Conservation (phyloP, 2,888 invertebrate species). For the Tryphoninae sp. region DNA sequence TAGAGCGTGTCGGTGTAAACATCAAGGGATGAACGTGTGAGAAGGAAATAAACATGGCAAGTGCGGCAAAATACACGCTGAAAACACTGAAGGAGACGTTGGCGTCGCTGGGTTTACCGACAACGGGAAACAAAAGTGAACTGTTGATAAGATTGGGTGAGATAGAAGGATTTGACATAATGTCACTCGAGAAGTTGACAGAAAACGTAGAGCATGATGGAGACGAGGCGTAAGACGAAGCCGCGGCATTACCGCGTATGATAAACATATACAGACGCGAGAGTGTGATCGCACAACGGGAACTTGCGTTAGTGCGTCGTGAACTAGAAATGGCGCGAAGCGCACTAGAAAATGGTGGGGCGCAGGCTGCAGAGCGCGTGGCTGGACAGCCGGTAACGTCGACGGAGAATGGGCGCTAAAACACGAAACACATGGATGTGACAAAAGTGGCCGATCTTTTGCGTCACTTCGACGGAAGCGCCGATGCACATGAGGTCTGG, state of each 20-base stretch:
- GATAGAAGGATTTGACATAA: too few relatives aligned
- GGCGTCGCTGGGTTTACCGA: too few relatives aligned
- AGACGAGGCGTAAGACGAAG: constrained; percentile 2
- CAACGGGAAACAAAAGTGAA: too few relatives aligned
- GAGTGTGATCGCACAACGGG: constrained; percentile 31
- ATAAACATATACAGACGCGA: constrained; percentile 8
- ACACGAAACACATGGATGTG: constrained; percentile 10
- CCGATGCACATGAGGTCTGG: constrained; percentile 57
- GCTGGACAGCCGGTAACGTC: too few relatives aligned
- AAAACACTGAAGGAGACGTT: too few relatives aligned
- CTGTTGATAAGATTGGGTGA: too few relatives aligned
- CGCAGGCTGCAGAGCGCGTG: background rate
- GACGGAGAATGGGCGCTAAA: background rate
- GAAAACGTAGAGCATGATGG: too few relatives aligned
- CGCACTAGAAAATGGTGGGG: background rate
- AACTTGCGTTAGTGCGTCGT: constrained; percentile 21
- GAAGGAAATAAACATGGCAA: too few relatives aligned
- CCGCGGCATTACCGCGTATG: constrained; percentile 2
- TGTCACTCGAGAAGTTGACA: too few relatives aligned
- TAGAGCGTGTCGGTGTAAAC: too few relatives aligned
- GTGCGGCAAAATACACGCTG: too few relatives aligned
- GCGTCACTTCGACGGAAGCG: constrained; percentile 53
- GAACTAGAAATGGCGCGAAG: constrained; percentile 29
- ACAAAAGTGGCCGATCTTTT: constrained; percentile 47
- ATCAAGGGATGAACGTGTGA: too few relatives aligned